phyloP scores from a whole-genome alignment of 2,113 vertebrate species.

The Microtus pennsylvanicus region DNA sequence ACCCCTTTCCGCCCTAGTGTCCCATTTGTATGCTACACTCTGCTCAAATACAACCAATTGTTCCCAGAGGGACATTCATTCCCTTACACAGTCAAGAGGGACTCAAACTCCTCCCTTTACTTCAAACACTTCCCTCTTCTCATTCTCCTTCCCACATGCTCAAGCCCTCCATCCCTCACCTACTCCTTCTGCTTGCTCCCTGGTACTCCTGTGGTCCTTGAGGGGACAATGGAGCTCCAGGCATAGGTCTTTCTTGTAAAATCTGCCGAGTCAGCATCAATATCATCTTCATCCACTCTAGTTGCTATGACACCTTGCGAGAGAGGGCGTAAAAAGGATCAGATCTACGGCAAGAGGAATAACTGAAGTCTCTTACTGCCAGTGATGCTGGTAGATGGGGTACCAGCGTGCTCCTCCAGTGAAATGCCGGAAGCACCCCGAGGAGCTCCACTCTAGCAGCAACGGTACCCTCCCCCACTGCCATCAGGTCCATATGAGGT shows the following conservation, averaged over 20 bases:
- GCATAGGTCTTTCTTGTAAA: too few relatives aligned
- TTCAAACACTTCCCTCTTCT: not conserved
- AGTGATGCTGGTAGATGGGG: too few relatives aligned
- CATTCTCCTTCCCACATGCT: not conserved
- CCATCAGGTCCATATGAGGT: fast-evolving
- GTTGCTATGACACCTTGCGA: too few relatives aligned
- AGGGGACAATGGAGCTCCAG: too few relatives aligned
- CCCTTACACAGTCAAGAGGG: not conserved
- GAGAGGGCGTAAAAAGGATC: too few relatives aligned
- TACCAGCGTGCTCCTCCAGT: not conserved
- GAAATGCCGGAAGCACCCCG: not conserved
- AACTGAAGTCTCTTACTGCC: not conserved
- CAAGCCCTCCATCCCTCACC: too few relatives aligned
- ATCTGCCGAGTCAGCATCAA: too few relatives aligned
- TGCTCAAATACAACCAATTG: fast-evolving
- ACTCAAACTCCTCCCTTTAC: not conserved
- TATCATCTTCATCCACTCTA: too few relatives aligned
- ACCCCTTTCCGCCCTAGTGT: fast-evolving
- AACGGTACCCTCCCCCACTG: not conserved
- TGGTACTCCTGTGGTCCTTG: too few relatives aligned
- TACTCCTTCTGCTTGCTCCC: too few relatives aligned
- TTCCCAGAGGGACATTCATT: not conserved
- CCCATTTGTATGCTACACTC: not conserved
- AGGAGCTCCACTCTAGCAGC: too few relatives aligned
- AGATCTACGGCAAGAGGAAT: too few relatives aligned